phyloP scores from a whole-genome alignment of 2,888 invertebrate genomes.

The Cyaniris semiargus region DNA sequence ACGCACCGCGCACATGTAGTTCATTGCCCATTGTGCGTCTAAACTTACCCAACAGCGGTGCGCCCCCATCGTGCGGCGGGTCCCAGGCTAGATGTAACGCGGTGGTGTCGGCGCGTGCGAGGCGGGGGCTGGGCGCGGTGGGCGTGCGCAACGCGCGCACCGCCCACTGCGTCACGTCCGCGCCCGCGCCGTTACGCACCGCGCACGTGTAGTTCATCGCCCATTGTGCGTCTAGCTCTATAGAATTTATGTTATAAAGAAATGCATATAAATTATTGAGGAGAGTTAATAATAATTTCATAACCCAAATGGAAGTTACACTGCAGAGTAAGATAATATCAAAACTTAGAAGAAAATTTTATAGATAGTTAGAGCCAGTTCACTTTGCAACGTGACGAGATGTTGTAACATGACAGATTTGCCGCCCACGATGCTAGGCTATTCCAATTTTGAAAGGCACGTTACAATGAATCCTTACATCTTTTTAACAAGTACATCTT shows the following conservation, averaged over 20 bases:
- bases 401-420: too few species aligned
- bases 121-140: conserved; percentile 82
- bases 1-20: conserved; percentile 88
- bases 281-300: too few species aligned
- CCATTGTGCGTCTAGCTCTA: conserved; percentile 82
- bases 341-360: too few species aligned
- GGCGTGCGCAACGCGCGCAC: conserved; percentile 79
- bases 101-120: conserved; percentile 76
- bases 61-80: conserved; percentile 61
- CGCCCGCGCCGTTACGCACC: conserved; percentile 88
- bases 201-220: conserved; percentile 88
- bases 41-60: conserved; percentile 45
- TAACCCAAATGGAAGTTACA: too few species aligned
- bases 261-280: too few species aligned
- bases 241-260: neutral
- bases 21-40: conserved; percentile 83
- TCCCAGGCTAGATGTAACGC: conserved; percentile 83
- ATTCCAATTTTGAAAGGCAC: too few species aligned
- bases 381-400: too few species aligned
- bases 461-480: too few species aligned
- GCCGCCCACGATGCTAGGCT: too few species aligned
- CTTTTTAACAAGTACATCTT: too few species aligned
- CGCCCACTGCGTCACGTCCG: conserved; percentile 86
- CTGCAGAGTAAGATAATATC: too few species aligned
- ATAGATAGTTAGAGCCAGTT: too few species aligned